Evolutionary conservation across 2,113 vertebrate genomes (phyloP).

Genomic region (Elanus axillaris): DNA sequence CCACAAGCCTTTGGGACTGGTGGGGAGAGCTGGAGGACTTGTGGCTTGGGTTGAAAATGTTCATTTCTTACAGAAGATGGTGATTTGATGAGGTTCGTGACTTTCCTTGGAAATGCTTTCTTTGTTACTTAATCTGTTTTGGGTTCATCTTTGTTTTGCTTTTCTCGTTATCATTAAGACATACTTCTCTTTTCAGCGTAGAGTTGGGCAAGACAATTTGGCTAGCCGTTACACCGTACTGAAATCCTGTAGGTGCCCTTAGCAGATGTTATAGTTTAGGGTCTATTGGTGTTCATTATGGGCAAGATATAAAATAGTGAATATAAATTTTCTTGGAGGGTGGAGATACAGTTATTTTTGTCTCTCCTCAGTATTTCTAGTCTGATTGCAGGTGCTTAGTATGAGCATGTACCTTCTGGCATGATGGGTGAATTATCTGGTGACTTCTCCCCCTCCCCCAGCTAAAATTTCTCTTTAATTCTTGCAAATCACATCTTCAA

Average conservation of each 20-base stretch:
- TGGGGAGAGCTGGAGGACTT: too few relatives aligned
- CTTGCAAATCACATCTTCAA: neutral
- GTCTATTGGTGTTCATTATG: neutral
- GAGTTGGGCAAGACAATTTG: neutral
- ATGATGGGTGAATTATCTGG: neutral
- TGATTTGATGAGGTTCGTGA: neutral
- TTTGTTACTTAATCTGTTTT: neutral
- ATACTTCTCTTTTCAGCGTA: rapidly evolving
- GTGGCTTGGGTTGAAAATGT: neutral
- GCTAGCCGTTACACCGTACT: rapidly evolving
- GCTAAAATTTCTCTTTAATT: neutral
- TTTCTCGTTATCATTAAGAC: neutral
- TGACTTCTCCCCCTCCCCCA: rapidly evolving
- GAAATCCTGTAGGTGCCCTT: neutral
- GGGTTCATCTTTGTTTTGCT: neutral
- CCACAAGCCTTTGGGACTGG: too few relatives aligned
- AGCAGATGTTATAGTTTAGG: neutral
- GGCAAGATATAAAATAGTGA: too few relatives aligned
- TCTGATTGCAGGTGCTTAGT: neutral
- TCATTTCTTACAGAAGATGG: too few relatives aligned
- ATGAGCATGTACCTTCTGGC: neutral
- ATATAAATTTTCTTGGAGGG: neutral
- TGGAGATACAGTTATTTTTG: rapidly evolving
- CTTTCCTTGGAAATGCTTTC: neutral
- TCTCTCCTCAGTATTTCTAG: neutral